These are phyloP conservation scores for Hassar affinis DNA, from an alignment of 2,113 vertebrate species.

Conservation along the genomic window DNA sequence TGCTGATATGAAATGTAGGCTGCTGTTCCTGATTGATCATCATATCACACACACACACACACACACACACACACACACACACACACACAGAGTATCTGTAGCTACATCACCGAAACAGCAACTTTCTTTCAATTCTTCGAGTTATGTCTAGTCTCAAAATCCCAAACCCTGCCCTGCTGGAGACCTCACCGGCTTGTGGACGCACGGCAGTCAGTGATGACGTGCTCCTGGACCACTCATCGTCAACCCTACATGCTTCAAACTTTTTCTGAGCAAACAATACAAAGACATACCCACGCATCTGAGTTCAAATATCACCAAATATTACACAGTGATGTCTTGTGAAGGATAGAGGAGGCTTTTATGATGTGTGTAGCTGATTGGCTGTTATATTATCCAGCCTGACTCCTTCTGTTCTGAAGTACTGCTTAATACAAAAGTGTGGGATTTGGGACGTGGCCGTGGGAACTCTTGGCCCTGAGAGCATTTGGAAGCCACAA, in stretches of 20 bases:
- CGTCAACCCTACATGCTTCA: neutral
- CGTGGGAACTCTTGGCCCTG: neutral
- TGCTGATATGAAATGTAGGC: neutral
- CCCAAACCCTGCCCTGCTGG: neutral
- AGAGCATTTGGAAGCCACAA: neutral
- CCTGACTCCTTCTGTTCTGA: neutral
- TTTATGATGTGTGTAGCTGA: neutral
- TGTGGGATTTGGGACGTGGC: neutral
- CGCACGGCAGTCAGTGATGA: no score
- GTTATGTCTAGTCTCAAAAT: neutral
- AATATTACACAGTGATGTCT: neutral
- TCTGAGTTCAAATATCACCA: neutral
- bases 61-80: slow-evolving; percentile 13
- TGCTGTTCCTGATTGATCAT: neutral
- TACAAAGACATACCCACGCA: neutral
- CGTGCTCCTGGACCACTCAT: neutral
- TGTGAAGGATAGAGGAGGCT: neutral
- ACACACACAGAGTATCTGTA: no score
- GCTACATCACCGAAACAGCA: neutral
- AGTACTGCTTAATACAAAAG: neutral
- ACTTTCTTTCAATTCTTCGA: neutral
- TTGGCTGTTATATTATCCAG: neutral
- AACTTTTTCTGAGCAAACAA: neutral
- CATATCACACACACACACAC: slow-evolving; percentile 1
- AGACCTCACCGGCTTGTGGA: no score